These are phyloP conservation scores for Scortum barcoo DNA, from an alignment of 2,113 vertebrate genomes.

Conservation along the genomic window DNA sequence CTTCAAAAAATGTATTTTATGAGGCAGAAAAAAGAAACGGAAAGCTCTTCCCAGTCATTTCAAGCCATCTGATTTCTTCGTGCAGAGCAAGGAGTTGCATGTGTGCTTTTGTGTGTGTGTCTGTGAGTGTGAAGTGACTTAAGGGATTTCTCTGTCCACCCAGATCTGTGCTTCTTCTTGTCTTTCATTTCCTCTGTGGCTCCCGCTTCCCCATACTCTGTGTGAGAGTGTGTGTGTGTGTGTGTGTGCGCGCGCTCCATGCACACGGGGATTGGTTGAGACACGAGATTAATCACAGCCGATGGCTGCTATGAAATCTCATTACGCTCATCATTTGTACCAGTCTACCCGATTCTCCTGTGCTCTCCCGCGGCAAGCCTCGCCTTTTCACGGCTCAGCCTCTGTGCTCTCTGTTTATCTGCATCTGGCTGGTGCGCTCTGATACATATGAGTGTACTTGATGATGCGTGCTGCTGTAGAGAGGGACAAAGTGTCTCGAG, in stretches of 20 bases:
- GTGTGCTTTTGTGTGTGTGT: constrained; percentile 1
- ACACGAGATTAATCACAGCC: constrained; percentile 82
- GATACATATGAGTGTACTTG: constrained; percentile 35
- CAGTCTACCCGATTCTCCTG: constrained; percentile 71
- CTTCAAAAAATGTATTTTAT: constrained; percentile 36
- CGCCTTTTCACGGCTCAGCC: constrained; percentile 48
- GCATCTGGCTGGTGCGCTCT: constrained; percentile 48
- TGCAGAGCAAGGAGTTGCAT: constrained; percentile 31
- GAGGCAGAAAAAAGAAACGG: constrained; percentile 38
- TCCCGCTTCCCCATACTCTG: constrained; percentile 39
- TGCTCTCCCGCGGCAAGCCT: constrained; percentile 42
- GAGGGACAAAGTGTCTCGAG: constrained; percentile 28
- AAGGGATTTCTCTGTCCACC: constrained; percentile 69
- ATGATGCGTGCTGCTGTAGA: constrained; percentile 30
- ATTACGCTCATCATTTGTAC: constrained; percentile 86
- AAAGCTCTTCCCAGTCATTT: constrained; percentile 47
- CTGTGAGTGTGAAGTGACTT: constrained; percentile 60
- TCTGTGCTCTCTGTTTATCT: constrained; percentile 59
- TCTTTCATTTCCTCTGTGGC: constrained; percentile 80
- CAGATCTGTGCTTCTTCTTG: constrained; percentile 62
- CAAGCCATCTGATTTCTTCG: constrained; percentile 41
- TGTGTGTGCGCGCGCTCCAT: constrained; percentile 36
- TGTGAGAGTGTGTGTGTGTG: constrained; percentile 53
- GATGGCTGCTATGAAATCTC: constrained; percentile 87
- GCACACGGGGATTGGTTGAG: constrained; percentile 56